Evolutionary conservation across 2,797 vertebrate genomes (phyloP).

Genomic region (Gouania willdenowi): DNA sequence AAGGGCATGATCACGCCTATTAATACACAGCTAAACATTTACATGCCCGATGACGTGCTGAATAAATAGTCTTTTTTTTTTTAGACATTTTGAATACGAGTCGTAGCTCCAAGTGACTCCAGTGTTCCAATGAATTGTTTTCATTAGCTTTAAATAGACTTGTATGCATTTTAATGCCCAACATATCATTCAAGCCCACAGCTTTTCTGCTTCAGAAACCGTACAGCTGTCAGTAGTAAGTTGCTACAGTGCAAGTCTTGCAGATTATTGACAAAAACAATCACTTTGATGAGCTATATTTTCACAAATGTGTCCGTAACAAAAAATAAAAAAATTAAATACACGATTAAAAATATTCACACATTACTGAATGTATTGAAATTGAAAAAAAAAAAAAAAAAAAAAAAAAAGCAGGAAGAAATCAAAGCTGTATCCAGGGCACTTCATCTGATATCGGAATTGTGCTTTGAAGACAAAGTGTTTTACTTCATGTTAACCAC

Average conservation of each 20-base stretch:
- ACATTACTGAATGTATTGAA: slow-evolving; percentile 1
- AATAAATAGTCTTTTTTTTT: too few species aligned
- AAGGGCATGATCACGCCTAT: slow-evolving; percentile 16
- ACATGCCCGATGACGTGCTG: slow-evolving; percentile 5
- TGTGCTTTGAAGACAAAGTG: slow-evolving; percentile 5
- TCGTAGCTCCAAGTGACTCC: slow-evolving; percentile 33
- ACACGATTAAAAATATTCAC: slow-evolving; percentile 18
- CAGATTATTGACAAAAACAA: slow-evolving; percentile 21
- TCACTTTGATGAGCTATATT: slow-evolving; percentile 16
- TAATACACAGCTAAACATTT: slow-evolving; percentile 11
- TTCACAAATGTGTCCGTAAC: background rate
- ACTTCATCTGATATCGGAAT: slow-evolving; percentile 39
- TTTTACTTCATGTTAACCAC: slow-evolving; percentile 37
- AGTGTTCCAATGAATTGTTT: slow-evolving; percentile 48
- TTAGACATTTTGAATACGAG: slow-evolving; percentile 10
- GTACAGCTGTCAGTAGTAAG: slow-evolving; percentile 63
- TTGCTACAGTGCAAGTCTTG: slow-evolving; percentile 62
- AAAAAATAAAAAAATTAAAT: slow-evolving; percentile 16
- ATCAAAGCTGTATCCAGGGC: slow-evolving; percentile 10
- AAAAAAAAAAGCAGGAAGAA: background rate
- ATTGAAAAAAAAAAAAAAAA: background rate
- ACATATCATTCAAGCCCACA: slow-evolving; percentile 2
- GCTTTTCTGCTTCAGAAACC: slow-evolving; percentile 8
- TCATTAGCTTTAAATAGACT: slow-evolving; percentile 22
- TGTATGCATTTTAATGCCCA: slow-evolving; percentile 43